Percentiles rank a stretch among this genome's conserved stretches.
Conservation (phyloP, 2,888 invertebrate genomes). For the Rhopalosiphum nymphaeae region DNA sequence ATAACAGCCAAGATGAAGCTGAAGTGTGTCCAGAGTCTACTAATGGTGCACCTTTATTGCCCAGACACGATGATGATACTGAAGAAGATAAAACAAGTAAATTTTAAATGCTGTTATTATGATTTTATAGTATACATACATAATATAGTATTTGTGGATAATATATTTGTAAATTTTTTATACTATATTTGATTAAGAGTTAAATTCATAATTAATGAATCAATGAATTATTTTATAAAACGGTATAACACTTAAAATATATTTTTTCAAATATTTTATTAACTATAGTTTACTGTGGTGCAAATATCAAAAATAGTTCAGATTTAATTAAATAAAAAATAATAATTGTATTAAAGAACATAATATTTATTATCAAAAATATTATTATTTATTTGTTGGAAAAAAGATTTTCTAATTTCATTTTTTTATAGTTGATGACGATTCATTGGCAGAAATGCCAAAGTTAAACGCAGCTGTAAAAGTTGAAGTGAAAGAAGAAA, state of each 20-base stretch:
- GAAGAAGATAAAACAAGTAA: conserved; percentile 62
- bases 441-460: conserved; percentile 60
- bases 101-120: not conserved
- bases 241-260: not conserved
- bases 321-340: not conserved
- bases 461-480: conserved; percentile 61
- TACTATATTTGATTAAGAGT: not conserved
- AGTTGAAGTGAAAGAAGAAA: conserved; percentile 42
- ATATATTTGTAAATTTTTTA: not conserved
- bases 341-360: not conserved
- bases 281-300: not conserved
- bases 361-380: not conserved
- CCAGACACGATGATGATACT: conserved; percentile 54
- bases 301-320: not conserved
- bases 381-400: not conserved
- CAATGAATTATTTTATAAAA: not conserved
- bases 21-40: conserved; percentile 66
- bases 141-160: not conserved
- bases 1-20: conserved; percentile 70
- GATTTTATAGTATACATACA: not conserved
- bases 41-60: conserved; percentile 60
- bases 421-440: conserved; percentile 53
- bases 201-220: not conserved
- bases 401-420: not conserved
- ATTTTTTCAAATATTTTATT: not conserved